Conservation (phyloP, 2,797 vertebrate species). For the Lemur catta region DNA sequence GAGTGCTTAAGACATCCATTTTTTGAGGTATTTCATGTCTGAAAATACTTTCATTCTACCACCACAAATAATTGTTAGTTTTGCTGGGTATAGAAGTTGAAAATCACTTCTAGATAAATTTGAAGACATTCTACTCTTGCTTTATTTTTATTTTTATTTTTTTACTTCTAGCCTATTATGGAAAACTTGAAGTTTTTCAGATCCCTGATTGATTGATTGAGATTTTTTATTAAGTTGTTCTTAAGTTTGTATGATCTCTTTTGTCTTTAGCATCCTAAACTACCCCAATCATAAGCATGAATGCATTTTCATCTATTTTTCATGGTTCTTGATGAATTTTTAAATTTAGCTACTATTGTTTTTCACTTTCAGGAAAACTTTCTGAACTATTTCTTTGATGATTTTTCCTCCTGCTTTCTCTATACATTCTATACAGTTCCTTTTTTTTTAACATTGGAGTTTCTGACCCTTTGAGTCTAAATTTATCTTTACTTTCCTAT, state of each 20-base stretch:
- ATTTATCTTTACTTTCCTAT: not conserved
- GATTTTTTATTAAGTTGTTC: not conserved
- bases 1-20: not conserved
- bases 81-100: not conserved
- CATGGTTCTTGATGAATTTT: not conserved
- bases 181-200: not conserved
- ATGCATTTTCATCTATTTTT: not conserved
- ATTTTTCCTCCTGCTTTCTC: not conserved
- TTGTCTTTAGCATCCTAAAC: not conserved
- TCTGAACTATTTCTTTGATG: not conserved
- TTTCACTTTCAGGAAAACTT: not conserved
- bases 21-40: not conserved
- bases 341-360: not conserved
- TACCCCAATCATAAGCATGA: not conserved
- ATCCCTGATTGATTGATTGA: not conserved
- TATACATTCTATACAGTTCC: not conserved
- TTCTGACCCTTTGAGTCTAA: not conserved
- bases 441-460: not conserved
- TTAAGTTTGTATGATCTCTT: not conserved
- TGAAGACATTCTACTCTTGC: not conserved
- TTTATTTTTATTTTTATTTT: not conserved
- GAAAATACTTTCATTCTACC: not conserved
- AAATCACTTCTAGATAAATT: conserved; percentile 7
- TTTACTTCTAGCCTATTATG: not conserved
- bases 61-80: not conserved